Evolutionary conservation across 2,113 vertebrate genomes (phyloP), one percentile per base, ranked within the genome.

Genomic region (Perognathus longimembris): DNA sequence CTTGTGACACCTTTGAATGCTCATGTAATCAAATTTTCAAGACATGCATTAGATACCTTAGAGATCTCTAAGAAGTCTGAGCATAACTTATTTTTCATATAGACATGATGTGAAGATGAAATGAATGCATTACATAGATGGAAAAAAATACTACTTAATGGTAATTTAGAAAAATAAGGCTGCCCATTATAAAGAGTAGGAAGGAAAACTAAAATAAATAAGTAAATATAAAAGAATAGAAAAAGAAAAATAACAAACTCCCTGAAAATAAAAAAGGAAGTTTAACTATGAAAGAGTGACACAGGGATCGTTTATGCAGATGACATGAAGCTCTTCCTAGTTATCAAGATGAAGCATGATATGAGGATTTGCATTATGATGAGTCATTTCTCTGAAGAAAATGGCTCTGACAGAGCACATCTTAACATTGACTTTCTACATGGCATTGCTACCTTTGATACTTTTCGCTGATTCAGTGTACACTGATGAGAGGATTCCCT

Each of bases 231-330:
- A 17, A 54, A 4, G 1, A 28, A 36, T 3, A 64, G 26, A 4
- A 6, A 17, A 5, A 11, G 1, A 11, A 30, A 12, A 1, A 20
- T n/a, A n/a, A n/a, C n/a, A n/a, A 61, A 3, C 28, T 26, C 7
- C 22, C 32, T 24, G 28, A 75, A 9, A 6, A 26, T 38, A 7
- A 61, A 67, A 77, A 77, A 18, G 18, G 40, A 57, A 54, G 17
- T 45, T 40, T 67, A 17, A 4, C 42, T 7, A 59, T 54, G 45
- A 66, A 74, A 20, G 30, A 7, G 5, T 6, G 18, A 40, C 45
- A 40, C 45, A 40, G 10, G 14, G 26, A 26, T 70, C 26, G 5
- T 30, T 45, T 45, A 34, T 36, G 50, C 22, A 7, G 17, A 24
- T 40, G 76, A 22, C n/a, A 28, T n/a, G 24, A 18, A 77, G 4